Evolutionary conservation across 2,888 invertebrate species (phyloP).

Genomic region (Cryptocephalus primarius): DNA sequence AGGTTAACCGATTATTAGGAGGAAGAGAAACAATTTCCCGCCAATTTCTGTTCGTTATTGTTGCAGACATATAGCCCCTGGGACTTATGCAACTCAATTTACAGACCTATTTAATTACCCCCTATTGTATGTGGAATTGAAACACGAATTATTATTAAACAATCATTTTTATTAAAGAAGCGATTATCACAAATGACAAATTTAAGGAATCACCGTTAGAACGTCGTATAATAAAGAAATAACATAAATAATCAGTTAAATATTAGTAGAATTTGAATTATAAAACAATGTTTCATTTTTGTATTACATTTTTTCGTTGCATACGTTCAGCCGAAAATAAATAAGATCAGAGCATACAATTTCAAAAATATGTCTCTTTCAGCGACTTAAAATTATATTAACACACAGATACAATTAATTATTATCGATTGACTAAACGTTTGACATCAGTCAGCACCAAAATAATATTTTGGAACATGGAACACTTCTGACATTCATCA

Average conservation of each 20-base stretch:
- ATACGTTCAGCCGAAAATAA: not conserved
- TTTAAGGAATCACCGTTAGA: conserved; percentile 35
- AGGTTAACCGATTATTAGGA: too few species aligned
- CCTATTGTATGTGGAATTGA: too few species aligned
- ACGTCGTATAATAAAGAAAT: conserved; percentile 22
- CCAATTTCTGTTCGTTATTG: too few species aligned
- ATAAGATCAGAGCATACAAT: conserved; percentile 8
- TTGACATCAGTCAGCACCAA: conserved; percentile 39
- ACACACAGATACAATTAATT: conserved; percentile 17
- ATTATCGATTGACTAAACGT: conserved; percentile 34
- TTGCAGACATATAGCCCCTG: too few species aligned
- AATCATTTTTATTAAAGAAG: conserved; percentile 36
- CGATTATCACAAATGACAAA: conserved; percentile 42
- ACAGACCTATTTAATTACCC: too few species aligned
- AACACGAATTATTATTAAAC: too few species aligned
- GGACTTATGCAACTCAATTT: too few species aligned
- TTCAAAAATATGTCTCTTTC: conserved; percentile 2
- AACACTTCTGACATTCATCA: conserved; percentile 24
- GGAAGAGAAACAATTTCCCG: too few species aligned
- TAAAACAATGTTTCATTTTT: conserved; percentile 12
- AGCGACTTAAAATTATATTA: conserved; percentile 3
- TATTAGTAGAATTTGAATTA: conserved; percentile 9
- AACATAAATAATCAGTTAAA: conserved; percentile 27
- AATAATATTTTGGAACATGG: conserved; percentile 18
- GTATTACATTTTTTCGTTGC: conserved; percentile 4